Percentiles rank a stretch among this genome's conserved stretches.
phyloP scores from a whole-genome alignment of 2,113 vertebrate genomes.

The Pygoscelis antarcticus region DNA sequence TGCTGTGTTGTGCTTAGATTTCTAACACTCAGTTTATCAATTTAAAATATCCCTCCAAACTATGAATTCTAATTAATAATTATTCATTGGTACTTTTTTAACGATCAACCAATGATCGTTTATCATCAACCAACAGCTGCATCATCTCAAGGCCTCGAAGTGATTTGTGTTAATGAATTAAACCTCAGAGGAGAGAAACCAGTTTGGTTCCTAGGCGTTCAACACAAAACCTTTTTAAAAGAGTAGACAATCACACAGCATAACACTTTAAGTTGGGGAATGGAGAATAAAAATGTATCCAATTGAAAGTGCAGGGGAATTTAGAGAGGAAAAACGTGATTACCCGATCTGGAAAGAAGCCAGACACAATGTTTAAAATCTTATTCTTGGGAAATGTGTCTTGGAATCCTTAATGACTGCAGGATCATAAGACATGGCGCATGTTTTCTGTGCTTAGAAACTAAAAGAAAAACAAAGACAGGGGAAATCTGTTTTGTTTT shows the following conservation, averaged over 20 bases:
- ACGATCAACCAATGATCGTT: not conserved
- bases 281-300: not conserved
- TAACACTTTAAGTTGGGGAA: not conserved
- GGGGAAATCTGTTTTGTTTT: not conserved
- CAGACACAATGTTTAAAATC: not conserved
- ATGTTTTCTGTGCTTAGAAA: not conserved
- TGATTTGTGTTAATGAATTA: not conserved
- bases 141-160: not conserved
- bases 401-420: not conserved
- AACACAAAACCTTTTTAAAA: not conserved
- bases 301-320: not conserved
- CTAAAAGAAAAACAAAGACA: not conserved
- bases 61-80: not conserved
- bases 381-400: not conserved
- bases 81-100: not conserved
- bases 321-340: constrained; percentile 1
- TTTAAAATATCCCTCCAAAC: not conserved
- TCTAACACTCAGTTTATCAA: not conserved
- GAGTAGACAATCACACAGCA: not conserved
- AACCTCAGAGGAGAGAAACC: not conserved
- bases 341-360: not conserved
- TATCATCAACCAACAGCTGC: not conserved
- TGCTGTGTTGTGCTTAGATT: not conserved
- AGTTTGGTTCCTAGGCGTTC: not conserved
- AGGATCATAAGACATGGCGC: not conserved